Conservation (phyloP, 2,888 invertebrate species). For the Polymixis flavicincta region DNA sequence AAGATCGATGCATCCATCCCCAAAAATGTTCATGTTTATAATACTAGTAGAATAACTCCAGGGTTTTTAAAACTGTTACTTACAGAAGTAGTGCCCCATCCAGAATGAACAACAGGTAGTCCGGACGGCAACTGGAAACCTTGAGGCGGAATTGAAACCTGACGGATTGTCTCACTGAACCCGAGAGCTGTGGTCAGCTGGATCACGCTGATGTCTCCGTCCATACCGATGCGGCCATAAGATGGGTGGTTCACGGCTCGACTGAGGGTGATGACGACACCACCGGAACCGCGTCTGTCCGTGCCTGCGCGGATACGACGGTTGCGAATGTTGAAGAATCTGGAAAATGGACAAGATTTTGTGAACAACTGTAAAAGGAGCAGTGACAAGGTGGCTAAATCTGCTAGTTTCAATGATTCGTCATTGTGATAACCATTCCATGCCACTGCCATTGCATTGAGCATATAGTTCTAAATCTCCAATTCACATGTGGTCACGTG, state of each 20-base stretch:
- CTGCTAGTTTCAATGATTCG: not conserved
- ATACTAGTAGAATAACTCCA: no score
- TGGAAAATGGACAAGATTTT: constrained; percentile 7
- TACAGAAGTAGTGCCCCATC: constrained; percentile 72
- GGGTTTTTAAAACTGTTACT: constrained; percentile 35
- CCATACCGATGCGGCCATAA: constrained; percentile 58
- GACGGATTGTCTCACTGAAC: constrained; percentile 54
- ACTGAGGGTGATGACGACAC: constrained; percentile 56
- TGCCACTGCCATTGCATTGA: not conserved
- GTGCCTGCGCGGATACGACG: constrained; percentile 73
- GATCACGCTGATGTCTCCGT: constrained; percentile 72
- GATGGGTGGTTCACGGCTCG: constrained; percentile 67
- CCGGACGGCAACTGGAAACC: constrained; percentile 57
- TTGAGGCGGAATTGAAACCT: constrained; percentile 51
- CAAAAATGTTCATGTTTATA: no score
- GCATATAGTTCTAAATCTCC: not conserved
- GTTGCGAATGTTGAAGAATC: constrained; percentile 36
- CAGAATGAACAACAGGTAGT: constrained; percentile 69
- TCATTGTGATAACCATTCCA: not conserved
- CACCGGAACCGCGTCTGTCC: constrained; percentile 67
- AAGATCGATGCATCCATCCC: no score
- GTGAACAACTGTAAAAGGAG: not conserved
- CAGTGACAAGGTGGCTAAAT: no score
- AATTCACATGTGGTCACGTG: no score
- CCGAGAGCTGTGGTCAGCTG: constrained; percentile 52